Conservation (phyloP, 2,113 vertebrate species). For the Bubo bubo region DNA sequence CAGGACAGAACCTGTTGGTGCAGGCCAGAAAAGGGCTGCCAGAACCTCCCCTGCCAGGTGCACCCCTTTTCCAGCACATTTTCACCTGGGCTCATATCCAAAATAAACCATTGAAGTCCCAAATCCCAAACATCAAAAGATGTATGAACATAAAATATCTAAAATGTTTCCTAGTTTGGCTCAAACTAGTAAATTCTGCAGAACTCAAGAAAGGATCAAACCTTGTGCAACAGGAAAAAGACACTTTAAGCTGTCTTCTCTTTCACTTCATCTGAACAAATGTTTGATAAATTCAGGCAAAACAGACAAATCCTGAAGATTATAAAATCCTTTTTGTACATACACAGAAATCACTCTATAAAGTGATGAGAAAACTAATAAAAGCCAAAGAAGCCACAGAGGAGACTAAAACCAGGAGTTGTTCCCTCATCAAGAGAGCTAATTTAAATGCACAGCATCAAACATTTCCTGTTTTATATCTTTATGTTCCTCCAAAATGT, state of each 20-base stretch:
- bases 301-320: neutral
- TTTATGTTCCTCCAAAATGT: neutral
- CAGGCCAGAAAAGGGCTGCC: neutral
- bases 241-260: neutral
- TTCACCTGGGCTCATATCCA: slow-evolving; percentile 15
- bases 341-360: neutral
- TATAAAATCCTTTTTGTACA: neutral
- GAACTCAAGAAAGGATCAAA: neutral
- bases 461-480: neutral
- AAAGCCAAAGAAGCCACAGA: neutral
- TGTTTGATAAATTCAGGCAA: neutral
- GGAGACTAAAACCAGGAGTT: neutral
- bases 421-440: neutral
- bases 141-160: neutral
- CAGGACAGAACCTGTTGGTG: neutral
- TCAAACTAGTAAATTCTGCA: neutral
- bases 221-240: slow-evolving; percentile 1
- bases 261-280: neutral
- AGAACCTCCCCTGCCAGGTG: slow-evolving; percentile 11
- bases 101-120: neutral
- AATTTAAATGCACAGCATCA: neutral
- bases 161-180: slow-evolving; percentile 17
- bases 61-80: slow-evolving; percentile 48
- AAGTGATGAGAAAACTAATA: neutral
- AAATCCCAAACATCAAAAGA: slow-evolving; percentile 10